Conservation (phyloP, 2,797 vertebrate genomes). For the Bucorvus abyssinicus region DNA sequence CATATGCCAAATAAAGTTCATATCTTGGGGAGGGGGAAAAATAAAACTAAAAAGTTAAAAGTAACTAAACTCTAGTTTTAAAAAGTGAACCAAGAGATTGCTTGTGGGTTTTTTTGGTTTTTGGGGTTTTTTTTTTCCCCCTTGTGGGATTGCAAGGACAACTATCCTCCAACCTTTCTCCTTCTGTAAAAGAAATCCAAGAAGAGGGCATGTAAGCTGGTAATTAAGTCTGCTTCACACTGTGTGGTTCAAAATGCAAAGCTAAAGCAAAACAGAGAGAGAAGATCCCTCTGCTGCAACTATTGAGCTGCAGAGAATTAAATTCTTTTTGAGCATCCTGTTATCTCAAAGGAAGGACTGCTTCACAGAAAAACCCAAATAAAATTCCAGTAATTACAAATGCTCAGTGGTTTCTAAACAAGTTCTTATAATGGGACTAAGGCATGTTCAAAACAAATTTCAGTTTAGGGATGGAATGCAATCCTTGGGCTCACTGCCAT, state of each 20-base stretch:
- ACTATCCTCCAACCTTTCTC: not conserved
- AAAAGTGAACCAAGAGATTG: not conserved
- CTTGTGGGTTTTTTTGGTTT: not conserved
- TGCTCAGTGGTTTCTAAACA: not conserved
- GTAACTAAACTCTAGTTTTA: not conserved
- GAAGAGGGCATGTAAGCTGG: not conserved
- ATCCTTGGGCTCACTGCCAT: not conserved
- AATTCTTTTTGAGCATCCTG: not conserved
- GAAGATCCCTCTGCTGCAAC: constrained; percentile 2
- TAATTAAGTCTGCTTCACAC: constrained; percentile 50
- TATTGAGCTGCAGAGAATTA: constrained; percentile 29
- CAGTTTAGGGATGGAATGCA: not conserved
- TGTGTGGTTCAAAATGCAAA: constrained; percentile 41
- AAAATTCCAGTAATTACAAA: not conserved
- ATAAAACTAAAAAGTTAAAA: not conserved
- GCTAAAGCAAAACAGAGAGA: constrained; percentile 20
- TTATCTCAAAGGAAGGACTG: not conserved
- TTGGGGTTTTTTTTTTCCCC: not conserved
- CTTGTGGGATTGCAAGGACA: not conserved
- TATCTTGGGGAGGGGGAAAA: not conserved
- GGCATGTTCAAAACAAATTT: not conserved
- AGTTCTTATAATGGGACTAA: not conserved
- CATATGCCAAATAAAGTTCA: not conserved
- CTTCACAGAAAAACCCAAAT: not conserved
- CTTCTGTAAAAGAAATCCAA: not conserved